A percentile compares a stretch with the other conserved stretches of the same genome.
Conservation (phyloP, 2,797 vertebrate species). For the Dermochelys coriacea region DNA sequence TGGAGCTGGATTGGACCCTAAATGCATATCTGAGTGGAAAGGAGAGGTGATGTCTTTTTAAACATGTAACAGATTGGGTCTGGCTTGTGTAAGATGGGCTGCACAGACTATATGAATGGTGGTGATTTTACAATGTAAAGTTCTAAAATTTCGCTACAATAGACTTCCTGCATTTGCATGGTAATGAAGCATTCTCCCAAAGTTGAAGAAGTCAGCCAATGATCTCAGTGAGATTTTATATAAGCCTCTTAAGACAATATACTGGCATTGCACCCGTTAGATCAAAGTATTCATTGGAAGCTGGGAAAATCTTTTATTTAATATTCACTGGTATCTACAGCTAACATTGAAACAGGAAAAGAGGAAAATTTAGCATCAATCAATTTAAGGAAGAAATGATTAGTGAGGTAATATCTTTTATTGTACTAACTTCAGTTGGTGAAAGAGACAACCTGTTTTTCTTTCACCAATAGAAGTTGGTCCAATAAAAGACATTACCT, state of each 20-base stretch:
- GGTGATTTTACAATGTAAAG: neutral
- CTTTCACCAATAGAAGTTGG: too few relatives aligned
- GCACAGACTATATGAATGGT: neutral
- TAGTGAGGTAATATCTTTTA: too few relatives aligned
- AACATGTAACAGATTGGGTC: neutral
- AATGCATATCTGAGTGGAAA: neutral
- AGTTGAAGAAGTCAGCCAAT: neutral
- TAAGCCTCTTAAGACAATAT: slow-evolving; percentile 19
- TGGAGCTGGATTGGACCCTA: neutral
- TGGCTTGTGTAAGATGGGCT: neutral
- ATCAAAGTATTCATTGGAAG: slow-evolving; percentile 18
- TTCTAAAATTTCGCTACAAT: neutral
- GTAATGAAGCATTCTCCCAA: neutral
- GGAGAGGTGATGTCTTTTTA: neutral
- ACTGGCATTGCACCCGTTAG: neutral
- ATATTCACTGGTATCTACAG: neutral
- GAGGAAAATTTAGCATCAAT: neutral
- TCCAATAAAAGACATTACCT: too few relatives aligned
- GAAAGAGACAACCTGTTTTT: too few relatives aligned
- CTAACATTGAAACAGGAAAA: neutral
- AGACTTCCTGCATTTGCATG: neutral
- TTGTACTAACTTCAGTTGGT: too few relatives aligned
- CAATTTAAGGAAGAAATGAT: neutral
- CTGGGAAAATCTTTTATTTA: neutral
- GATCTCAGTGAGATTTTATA: slow-evolving; percentile 16